Conservation (phyloP, 2,113 vertebrate species). For the Mormyrus lacerda region DNA sequence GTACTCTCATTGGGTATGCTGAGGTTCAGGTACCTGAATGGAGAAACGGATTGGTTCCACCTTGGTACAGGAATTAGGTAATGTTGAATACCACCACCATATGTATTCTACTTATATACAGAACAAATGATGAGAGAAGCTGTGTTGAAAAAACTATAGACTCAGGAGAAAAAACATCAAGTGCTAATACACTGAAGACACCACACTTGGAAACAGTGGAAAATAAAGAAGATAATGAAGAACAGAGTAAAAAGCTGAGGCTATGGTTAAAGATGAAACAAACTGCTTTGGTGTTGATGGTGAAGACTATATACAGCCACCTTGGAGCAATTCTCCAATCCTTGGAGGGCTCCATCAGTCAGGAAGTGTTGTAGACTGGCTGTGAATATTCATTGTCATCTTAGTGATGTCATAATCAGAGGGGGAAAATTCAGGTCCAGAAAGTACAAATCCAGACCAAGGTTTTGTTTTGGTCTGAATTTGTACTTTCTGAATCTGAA, state of each 20-base stretch:
- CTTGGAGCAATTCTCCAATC: too few species aligned
- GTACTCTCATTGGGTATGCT: background rate
- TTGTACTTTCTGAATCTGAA: background rate
- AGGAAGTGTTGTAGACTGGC: background rate
- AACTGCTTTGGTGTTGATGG: background rate
- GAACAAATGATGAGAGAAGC: background rate
- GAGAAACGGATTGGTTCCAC: background rate
- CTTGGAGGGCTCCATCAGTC: background rate
- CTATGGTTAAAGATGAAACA: background rate
- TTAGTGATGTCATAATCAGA: background rate
- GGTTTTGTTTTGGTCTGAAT: background rate
- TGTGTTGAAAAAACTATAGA: background rate
- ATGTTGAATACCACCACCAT: background rate
- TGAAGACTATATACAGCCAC: background rate
- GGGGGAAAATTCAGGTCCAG: background rate
- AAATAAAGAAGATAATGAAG: background rate
- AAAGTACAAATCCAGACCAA: background rate
- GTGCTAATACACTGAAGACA: background rate
- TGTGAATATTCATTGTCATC: background rate
- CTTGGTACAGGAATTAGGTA: background rate
- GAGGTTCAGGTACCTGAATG: background rate
- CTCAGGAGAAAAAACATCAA: too few species aligned
- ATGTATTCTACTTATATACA: background rate
- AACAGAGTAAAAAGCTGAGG: background rate
- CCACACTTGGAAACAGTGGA: background rate